phyloP scores from a whole-genome alignment of 2,113 vertebrate species.

The Pseudonaja textilis region DNA sequence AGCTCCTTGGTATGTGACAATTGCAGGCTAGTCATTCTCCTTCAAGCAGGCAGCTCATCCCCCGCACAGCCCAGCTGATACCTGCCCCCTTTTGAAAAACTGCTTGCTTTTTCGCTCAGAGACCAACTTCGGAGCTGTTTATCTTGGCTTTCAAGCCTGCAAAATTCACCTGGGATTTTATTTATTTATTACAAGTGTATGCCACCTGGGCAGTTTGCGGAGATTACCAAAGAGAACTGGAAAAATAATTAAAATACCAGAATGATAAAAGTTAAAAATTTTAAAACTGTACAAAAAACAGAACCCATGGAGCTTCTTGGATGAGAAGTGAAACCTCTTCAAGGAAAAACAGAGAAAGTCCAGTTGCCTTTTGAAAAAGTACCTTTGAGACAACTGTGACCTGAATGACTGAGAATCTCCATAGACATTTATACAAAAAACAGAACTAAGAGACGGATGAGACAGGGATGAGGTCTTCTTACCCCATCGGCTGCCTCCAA shows the following conservation, averaged over 20 bases:
- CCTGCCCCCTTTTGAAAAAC: neutral
- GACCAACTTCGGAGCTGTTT: neutral
- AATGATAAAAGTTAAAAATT: neutral
- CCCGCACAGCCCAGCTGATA: neutral
- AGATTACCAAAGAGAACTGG: neutral
- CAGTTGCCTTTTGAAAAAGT: neutral
- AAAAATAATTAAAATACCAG: neutral
- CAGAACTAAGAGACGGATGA: too few relatives aligned
- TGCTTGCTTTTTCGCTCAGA: neutral
- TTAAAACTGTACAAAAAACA: neutral
- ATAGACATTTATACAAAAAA: too few relatives aligned
- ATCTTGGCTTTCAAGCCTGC: neutral
- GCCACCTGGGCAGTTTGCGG: neutral
- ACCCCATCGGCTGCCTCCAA: too few relatives aligned
- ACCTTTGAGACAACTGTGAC: too few relatives aligned
- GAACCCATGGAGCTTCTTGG: neutral
- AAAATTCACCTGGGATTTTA: neutral
- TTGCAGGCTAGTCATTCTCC: conserved; percentile 18
- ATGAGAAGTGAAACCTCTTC: neutral
- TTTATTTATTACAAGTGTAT: neutral
- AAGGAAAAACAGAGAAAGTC: neutral
- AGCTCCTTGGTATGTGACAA: conserved; percentile 46
- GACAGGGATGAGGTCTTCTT: too few relatives aligned
- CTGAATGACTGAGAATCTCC: too few relatives aligned
- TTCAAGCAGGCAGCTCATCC: conserved; percentile 10